Evolutionary conservation across 1,140 invertebrate genomes (phyloP).

Genomic region (Apis dorsata): DNA sequence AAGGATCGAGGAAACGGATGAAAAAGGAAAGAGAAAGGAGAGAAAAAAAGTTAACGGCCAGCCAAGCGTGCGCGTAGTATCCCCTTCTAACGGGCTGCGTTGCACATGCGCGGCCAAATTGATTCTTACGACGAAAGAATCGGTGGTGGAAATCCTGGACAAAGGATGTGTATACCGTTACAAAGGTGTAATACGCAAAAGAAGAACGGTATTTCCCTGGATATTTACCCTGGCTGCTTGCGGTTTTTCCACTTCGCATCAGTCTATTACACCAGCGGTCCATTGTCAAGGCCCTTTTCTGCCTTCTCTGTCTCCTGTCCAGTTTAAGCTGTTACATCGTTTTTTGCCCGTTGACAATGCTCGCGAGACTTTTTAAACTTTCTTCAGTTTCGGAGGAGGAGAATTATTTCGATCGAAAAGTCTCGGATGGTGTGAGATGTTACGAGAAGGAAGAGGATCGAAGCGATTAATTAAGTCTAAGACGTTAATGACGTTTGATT

Average conservation of each 20-base stretch:
- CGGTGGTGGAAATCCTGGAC: conserved; percentile 26
- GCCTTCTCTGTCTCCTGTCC: neutral
- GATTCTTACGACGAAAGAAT: conserved; percentile 57
- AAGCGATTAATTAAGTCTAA: no score
- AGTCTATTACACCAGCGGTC: no score
- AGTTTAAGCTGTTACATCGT: neutral
- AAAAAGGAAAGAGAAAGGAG: neutral
- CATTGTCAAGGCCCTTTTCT: conserved; percentile 10
- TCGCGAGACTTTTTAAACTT: no score
- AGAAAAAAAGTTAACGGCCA: neutral
- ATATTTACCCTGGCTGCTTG: neutral
- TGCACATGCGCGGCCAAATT: conserved; percentile 39
- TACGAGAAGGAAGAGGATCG: no score
- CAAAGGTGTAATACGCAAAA: conserved; percentile 18
- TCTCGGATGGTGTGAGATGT: no score
- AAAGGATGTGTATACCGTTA: conserved; percentile 50
- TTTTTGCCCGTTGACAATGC: neutral
- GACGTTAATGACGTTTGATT: no score
- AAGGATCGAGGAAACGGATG: neutral
- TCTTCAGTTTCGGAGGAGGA: no score
- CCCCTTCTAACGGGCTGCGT: conserved; percentile 36
- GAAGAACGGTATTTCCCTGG: conserved; percentile 42
- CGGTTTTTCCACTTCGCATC: conserved; percentile 19
- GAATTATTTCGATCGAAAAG: no score
- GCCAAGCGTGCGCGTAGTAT: neutral